A percentile compares a stretch with the other conserved stretches of the same genome.
These are phyloP conservation scores for Drosophila guanche DNA, from an alignment of 1,140 invertebrate species.

Conservation along the genomic window DNA sequence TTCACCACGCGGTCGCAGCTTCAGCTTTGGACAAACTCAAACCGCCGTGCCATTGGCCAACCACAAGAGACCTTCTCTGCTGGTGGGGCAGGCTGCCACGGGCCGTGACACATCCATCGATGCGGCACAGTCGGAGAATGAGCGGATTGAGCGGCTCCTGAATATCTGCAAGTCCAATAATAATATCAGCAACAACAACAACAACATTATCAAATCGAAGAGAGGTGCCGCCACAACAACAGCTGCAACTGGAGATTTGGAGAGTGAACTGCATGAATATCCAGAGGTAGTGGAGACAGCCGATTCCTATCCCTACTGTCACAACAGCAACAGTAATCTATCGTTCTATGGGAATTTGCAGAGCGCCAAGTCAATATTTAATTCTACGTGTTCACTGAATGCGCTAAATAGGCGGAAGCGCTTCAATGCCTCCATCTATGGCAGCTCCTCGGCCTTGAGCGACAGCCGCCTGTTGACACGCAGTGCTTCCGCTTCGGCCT, in stretches of 20 bases:
- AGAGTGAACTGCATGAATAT: slow-evolving; percentile 25
- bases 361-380: slow-evolving; percentile 78
- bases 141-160: slow-evolving; percentile 14
- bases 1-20: background rate
- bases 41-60: slow-evolving; percentile 18
- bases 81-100: background rate
- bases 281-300: slow-evolving; percentile 35
- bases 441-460: slow-evolving; percentile 79
- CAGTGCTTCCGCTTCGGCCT: slow-evolving; percentile 15
- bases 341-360: slow-evolving; percentile 76
- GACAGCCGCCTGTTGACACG: slow-evolving; percentile 76
- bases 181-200: slow-evolving; percentile 32
- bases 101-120: too few species aligned
- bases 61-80: slow-evolving; percentile 49
- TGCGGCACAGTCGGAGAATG: background rate
- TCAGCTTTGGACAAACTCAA: background rate
- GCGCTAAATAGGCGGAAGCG: slow-evolving; percentile 65
- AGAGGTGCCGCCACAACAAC: slow-evolving; percentile 6
- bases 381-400: slow-evolving; percentile 75
- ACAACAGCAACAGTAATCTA: slow-evolving; percentile 55
- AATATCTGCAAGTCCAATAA: slow-evolving; percentile 29
- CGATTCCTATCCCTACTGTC: slow-evolving; percentile 16
- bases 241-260: slow-evolving; percentile 24
- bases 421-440: slow-evolving; percentile 81
- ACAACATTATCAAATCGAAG: slow-evolving; percentile 37